Evolutionary conservation across 2,797 vertebrate genomes (phyloP).

Genomic region (Zalophus californianus): DNA sequence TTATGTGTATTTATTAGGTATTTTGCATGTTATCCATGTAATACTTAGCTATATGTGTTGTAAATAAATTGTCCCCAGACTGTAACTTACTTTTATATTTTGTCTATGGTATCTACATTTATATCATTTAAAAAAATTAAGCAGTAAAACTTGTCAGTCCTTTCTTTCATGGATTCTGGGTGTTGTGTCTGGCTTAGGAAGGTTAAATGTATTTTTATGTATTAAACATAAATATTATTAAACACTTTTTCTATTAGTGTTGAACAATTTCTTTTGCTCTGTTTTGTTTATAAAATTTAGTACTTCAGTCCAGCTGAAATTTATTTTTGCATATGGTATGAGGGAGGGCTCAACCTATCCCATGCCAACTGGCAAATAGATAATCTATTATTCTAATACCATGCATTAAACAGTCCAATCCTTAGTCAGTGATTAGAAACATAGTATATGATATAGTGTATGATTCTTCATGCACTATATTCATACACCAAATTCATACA

Average conservation of each 20-base stretch:
- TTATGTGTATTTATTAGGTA: neutral
- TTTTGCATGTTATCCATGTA: neutral
- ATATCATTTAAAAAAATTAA: neutral
- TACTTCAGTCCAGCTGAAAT: neutral
- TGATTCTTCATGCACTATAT: neutral
- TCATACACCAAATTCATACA: neutral
- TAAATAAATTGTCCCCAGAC: neutral
- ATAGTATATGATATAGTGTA: neutral
- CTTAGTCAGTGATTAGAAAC: neutral
- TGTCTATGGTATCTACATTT: neutral
- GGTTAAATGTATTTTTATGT: no score
- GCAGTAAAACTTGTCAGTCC: neutral
- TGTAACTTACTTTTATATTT: slow-evolving; percentile 35
- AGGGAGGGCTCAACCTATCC: neutral
- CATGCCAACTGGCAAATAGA: neutral
- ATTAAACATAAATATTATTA: neutral
- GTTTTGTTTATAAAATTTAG: slow-evolving; percentile 23
- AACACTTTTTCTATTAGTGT: neutral
- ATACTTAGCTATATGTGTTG: neutral
- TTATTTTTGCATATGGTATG: neutral
- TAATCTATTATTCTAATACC: neutral
- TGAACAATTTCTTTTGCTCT: neutral
- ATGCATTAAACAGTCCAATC: neutral
- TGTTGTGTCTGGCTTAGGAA: neutral
- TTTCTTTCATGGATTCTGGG: neutral